Base-by-base conservation (phyloP, 2,113 vertebrate species). In the Eulacestoma nigropectus region DNA sequence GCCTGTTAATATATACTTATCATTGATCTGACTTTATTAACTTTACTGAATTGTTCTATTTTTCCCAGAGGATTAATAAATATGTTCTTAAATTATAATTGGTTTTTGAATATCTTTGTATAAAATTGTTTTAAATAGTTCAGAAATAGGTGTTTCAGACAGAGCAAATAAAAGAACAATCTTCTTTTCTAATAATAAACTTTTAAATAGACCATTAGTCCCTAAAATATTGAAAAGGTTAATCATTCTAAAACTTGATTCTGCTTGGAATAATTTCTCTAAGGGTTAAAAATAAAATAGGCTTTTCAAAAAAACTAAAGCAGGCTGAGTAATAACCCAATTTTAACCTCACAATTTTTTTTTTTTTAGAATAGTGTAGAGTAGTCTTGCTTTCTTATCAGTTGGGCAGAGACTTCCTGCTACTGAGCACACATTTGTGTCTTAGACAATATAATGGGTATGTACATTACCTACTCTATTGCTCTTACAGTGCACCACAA, bases 391-490 rank as follows among this genome's bases (percentile, higher is more conserved):
- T 90, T 96, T 84, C 94, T 97, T 97, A 96, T 97, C 97, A 92
- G 60, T 9, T 57, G 87, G 94, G 92, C 86, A 90, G 67, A 92
- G 68, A 73, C 92, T 97, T 98, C 95, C 96, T 97, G 89, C 59
- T 84, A 42, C 78, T 89, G 84, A 70, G 14, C 60, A 87, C 63
- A 79, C 35, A 75, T 93, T 96, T 89, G 47, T 96, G 46, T 89
- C 72, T 82, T 49, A 67, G 7, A 65, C 49, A 94, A 90, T 89
- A 60, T 47, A 89, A 94, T 56, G 52, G 44, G 60, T 49, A 89
- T 79, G 84, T 57, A 53, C 33, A 21, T 69, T 42, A 80, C 47
- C 68, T 41, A 26, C 47, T 46, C 3, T 30, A 60, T 49, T 84
- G 35, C 41, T 72, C 27, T 59, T 55, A 32, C n/a, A 63, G 35